Evolutionary conservation across 2,113 vertebrate genomes (phyloP).

Genomic region (Cepphus grylle): DNA sequence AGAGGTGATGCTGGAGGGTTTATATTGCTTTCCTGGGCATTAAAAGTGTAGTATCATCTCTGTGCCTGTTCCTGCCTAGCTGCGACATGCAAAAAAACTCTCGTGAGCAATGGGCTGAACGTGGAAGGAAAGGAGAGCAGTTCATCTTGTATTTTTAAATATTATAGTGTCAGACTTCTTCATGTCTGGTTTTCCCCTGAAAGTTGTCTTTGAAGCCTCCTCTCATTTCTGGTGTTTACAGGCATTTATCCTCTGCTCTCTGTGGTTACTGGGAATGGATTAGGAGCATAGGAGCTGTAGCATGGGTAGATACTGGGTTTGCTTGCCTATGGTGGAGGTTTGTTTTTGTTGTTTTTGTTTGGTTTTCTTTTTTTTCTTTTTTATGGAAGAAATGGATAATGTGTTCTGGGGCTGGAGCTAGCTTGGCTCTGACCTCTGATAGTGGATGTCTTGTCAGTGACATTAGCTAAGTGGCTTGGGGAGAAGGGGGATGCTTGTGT

Average conservation of each 20-base stretch:
- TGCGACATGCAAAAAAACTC: neutral
- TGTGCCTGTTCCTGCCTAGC: neutral
- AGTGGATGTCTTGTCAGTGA: neutral
- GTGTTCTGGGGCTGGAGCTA: neutral
- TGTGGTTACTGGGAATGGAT: neutral
- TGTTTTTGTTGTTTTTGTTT: neutral
- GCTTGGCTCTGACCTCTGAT: neutral
- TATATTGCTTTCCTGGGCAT: neutral
- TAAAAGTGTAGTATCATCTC: neutral
- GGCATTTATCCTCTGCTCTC: neutral
- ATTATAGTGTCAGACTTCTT: neutral
- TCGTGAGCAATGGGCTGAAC: neutral
- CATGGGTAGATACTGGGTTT: neutral
- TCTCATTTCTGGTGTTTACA: neutral
- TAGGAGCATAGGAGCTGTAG: neutral
- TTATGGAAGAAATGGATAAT: neutral
- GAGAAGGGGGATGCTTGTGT: neutral
- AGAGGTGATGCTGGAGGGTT: neutral
- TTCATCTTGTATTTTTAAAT: conserved; percentile 4
- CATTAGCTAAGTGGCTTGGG: neutral
- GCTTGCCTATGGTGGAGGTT: neutral
- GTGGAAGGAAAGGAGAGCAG: neutral
- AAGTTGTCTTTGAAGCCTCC: neutral
- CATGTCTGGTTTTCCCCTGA: neutral
- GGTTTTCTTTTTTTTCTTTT: neutral